These are phyloP conservation scores for Pharmacophagus antenor DNA, from an alignment of 2,888 invertebrate species.

Conservation along the genomic window DNA sequence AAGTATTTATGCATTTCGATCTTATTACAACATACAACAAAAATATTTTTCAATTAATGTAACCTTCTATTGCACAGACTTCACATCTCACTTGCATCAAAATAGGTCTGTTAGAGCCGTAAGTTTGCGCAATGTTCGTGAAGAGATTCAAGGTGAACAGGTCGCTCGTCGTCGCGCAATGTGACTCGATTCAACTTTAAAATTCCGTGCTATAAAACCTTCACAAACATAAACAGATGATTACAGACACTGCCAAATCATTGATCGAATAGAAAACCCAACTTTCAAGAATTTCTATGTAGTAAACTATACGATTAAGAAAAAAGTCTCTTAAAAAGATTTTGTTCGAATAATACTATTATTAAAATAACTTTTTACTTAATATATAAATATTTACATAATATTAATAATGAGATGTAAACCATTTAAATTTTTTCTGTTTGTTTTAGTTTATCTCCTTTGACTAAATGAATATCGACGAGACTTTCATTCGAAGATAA, in stretches of 20 bases:
- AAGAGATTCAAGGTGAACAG: constrained; percentile 72
- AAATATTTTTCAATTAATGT: constrained; percentile 36
- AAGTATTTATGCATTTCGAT: no score
- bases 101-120: constrained; percentile 43
- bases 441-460: no score
- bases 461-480: no score
- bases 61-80: constrained; percentile 43
- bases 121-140: constrained; percentile 55
- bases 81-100: constrained; percentile 37
- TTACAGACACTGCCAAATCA: background rate
- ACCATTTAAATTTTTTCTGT: no score
- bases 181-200: constrained; percentile 37
- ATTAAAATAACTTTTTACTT: background rate
- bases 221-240: background rate
- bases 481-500: no score
- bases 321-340: no score
- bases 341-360: background rate
- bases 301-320: no score
- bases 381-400: background rate
- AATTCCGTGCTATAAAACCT: background rate
- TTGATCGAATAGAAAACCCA: background rate
- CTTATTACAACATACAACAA: no score
- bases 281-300: background rate
- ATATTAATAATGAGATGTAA: background rate
- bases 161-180: constrained; percentile 49